These are phyloP conservation scores for Silurus asotus DNA, from an alignment of 2,113 vertebrate species.

Conservation along the genomic window DNA sequence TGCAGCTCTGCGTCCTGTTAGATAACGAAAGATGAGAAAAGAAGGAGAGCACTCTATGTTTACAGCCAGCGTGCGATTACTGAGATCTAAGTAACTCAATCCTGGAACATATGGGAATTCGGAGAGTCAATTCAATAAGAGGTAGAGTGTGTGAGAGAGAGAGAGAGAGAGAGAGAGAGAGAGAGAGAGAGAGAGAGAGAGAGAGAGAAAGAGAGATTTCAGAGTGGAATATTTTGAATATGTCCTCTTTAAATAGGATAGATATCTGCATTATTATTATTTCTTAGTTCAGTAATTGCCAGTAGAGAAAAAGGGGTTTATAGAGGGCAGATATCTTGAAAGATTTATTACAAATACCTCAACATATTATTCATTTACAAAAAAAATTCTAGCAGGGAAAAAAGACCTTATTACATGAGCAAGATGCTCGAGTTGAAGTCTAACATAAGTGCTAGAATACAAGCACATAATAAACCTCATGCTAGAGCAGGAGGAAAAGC, in stretches of 20 bases:
- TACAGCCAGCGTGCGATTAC: slow-evolving; percentile 44
- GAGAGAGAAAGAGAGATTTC: slow-evolving; percentile 8
- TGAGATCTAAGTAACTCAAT: slow-evolving; percentile 48
- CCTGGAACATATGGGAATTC: slow-evolving; percentile 38
- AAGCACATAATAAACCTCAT: background rate
- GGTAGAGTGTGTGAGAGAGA: slow-evolving; percentile 39
- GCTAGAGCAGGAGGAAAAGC: background rate
- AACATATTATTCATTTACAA: background rate
- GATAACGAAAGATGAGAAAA: slow-evolving; percentile 39
- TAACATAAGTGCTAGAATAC: background rate
- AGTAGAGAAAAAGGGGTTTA: background rate
- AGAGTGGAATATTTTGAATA: background rate
- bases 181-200: slow-evolving; percentile 12
- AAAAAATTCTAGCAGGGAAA: background rate
- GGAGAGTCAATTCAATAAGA: slow-evolving; percentile 36
- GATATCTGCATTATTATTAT: background rate
- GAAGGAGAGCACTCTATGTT: slow-evolving; percentile 45
- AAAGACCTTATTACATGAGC: background rate
- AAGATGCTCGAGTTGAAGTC: background rate
- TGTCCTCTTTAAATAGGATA: background rate
- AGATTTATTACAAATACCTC: slow-evolving; percentile 8
- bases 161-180: slow-evolving; percentile 39
- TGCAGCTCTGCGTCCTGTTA: slow-evolving; percentile 27
- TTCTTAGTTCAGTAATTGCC: background rate
- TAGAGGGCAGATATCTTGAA: background rate